Percentiles rank a stretch among this genome's conserved stretches.
phyloP scores from a whole-genome alignment of 2,113 vertebrate genomes.

The Ceyx cyanopectus region DNA sequence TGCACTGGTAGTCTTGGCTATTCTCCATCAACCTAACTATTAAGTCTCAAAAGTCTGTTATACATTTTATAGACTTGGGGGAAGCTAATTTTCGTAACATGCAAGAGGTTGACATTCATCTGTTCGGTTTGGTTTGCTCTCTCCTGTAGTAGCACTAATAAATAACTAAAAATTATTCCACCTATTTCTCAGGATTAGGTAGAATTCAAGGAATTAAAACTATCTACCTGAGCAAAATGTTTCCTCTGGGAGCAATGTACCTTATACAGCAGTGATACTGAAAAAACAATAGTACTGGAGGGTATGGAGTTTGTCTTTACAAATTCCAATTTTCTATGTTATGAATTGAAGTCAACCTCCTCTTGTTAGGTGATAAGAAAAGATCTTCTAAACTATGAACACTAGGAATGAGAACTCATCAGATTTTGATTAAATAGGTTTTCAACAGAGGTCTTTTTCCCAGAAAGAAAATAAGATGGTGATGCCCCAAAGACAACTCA shows the following conservation, averaged over 20 bases:
- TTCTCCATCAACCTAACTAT: slow-evolving; percentile 4
- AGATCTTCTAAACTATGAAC: background rate
- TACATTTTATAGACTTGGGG: slow-evolving; percentile 2
- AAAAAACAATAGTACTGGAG: background rate
- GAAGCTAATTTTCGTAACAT: background rate
- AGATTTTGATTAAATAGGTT: background rate
- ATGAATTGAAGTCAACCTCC: background rate
- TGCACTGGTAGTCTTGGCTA: slow-evolving; percentile 30
- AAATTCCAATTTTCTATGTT: background rate
- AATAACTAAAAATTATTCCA: background rate
- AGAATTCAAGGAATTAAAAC: background rate
- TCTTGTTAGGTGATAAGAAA: background rate
- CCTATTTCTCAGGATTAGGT: background rate
- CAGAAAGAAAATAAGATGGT: background rate
- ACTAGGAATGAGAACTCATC: background rate
- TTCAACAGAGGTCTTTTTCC: background rate
- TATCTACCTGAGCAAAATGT: background rate
- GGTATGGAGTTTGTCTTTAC: fast-evolving
- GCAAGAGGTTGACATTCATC: background rate
- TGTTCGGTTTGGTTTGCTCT: background rate
- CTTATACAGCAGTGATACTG: background rate
- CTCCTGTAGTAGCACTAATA: background rate
- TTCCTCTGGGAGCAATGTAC: background rate
- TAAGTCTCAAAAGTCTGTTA: slow-evolving; percentile 27
- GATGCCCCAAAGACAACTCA: background rate